Conservation (phyloP, 2,113 vertebrate species). For the Syngnathoides biaculeatus region DNA sequence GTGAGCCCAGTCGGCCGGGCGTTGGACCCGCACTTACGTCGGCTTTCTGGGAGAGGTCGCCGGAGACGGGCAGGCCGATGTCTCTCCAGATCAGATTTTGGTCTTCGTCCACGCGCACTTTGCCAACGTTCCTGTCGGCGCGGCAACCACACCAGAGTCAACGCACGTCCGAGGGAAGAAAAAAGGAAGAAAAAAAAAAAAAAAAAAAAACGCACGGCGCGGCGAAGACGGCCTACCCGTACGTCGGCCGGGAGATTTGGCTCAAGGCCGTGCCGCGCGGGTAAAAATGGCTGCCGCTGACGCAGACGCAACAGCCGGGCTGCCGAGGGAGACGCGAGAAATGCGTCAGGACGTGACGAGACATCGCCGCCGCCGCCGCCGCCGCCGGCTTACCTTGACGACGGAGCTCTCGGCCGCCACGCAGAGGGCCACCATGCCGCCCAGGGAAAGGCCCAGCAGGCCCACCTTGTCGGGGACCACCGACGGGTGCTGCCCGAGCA, state of each 20-base stretch:
- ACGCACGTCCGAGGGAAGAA: too few relatives aligned
- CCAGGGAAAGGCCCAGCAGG: constrained; percentile 65
- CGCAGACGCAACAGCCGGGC: constrained; percentile 67
- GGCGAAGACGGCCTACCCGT: constrained; percentile 30
- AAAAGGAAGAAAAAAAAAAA: too few relatives aligned
- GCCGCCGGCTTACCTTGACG: constrained; percentile 39
- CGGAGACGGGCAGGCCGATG: constrained; percentile 17
- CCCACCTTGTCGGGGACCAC: constrained; percentile 58
- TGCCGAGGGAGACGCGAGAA: constrained; percentile 42
- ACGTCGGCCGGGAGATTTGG: rapidly evolving
- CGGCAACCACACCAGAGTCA: background rate
- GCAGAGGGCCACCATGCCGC: constrained; percentile 24
- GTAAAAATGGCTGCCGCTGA: constrained; percentile 48
- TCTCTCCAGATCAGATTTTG: constrained; percentile 44
- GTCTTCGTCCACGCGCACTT: constrained; percentile 31
- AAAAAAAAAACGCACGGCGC: background rate
- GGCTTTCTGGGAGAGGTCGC: constrained; percentile 19
- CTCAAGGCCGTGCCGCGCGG: rapidly evolving
- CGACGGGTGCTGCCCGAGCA: constrained; percentile 59
- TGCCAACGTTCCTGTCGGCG: constrained; percentile 18
- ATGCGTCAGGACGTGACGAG: too few relatives aligned
- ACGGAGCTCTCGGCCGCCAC: constrained; percentile 45
- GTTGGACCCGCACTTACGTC: constrained; percentile 43
- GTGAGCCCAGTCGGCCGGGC: background rate
- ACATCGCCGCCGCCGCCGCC: too few relatives aligned